Evolutionary conservation across 2,888 invertebrate genomes (phyloP).

Genomic region (Lochmaea crataegi): DNA sequence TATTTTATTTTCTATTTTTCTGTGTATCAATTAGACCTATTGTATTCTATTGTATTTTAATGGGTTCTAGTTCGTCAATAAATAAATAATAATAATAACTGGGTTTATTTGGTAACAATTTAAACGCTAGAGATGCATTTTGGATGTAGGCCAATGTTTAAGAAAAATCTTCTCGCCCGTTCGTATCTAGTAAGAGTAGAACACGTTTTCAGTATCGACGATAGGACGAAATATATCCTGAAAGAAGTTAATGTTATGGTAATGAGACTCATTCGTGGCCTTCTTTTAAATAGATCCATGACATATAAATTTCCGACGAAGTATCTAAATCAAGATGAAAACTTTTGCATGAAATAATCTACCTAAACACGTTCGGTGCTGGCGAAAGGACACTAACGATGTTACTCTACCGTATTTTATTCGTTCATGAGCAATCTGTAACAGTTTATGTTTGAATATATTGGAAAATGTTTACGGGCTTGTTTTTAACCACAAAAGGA

Average conservation of each 20-base stretch:
- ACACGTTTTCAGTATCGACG: slow-evolving; percentile 10
- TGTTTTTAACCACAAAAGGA: slow-evolving; percentile 18
- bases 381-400: slow-evolving; percentile 45
- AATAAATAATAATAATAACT: no score
- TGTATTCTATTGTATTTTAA: no score
- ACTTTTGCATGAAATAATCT: slow-evolving; percentile 46
- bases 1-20: no score
- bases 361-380: slow-evolving; percentile 45
- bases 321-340: slow-evolving; percentile 35
- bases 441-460: slow-evolving; percentile 23
- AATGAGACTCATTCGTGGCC: slow-evolving; percentile 32
- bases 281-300: slow-evolving; percentile 32
- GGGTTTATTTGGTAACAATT: no score
- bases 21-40: no score
- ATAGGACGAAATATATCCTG: slow-evolving; percentile 22
- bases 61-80: no score
- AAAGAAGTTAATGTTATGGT: slow-evolving; percentile 32
- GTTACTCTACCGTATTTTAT: slow-evolving; percentile 47
- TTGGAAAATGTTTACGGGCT: slow-evolving; percentile 11
- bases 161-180: slow-evolving; percentile 3
- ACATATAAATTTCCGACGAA: slow-evolving; percentile 30
- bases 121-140: neutral
- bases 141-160: neutral
- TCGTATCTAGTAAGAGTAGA: neutral
- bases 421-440: slow-evolving; percentile 39